Percentiles rank a stretch among this genome's conserved stretches.
Conservation (phyloP, 2,888 invertebrate genomes). For the Peribatodes rhomboidaria region DNA sequence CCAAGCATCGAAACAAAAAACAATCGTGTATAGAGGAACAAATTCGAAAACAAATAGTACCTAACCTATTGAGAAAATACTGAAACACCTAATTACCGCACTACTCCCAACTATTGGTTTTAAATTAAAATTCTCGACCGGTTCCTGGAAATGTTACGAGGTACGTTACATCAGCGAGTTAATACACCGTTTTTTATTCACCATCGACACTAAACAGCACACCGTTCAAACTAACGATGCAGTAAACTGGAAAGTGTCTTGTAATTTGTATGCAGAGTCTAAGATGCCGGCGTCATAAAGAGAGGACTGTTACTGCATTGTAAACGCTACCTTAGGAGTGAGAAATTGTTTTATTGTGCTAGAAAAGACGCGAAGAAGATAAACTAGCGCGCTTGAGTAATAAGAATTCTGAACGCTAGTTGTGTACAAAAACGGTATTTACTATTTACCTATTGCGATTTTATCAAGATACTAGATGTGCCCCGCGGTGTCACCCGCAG, state of each 20-base stretch:
- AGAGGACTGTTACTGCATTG: conserved; percentile 71
- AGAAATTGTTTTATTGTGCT: conserved; percentile 66
- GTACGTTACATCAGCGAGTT: conserved; percentile 30
- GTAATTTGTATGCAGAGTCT: conserved; percentile 76
- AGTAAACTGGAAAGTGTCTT: conserved; percentile 73
- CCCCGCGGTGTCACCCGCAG: too few relatives aligned
- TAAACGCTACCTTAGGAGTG: conserved; percentile 59
- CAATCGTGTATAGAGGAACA: background rate
- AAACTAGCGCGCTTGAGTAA: conserved; percentile 36
- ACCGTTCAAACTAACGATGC: conserved; percentile 65
- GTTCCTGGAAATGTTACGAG: conserved; percentile 24
- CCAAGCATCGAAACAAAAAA: background rate
- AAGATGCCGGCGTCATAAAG: conserved; percentile 69
- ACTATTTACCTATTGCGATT: too few relatives aligned
- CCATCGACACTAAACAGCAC: conserved; percentile 48
- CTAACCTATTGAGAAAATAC: background rate
- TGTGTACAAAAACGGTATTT: background rate
- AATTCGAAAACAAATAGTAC: background rate
- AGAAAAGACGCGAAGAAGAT: conserved; percentile 48
- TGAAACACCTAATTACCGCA: background rate
- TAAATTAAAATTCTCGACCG: conserved; percentile 21
- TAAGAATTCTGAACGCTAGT: background rate
- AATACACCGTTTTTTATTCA: conserved; percentile 34
- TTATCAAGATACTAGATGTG: too few relatives aligned
- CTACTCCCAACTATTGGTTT: background rate